These are phyloP conservation scores for Salvelinus sp. DNA, from an alignment of 2,113 vertebrate species.

Conservation along the genomic window DNA sequence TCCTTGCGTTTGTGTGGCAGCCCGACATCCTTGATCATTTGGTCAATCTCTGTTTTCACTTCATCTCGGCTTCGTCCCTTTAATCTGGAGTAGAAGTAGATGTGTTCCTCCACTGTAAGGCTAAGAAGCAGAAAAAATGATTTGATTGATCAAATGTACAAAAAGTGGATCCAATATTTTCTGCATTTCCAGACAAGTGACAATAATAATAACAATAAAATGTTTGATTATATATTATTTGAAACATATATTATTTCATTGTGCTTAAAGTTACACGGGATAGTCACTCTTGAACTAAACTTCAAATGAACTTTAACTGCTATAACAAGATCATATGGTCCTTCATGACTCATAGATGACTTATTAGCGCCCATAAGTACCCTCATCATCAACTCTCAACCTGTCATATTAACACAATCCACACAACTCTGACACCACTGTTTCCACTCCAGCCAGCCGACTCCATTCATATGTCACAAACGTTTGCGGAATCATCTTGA, in stretches of 20 bases:
- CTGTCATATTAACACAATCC: slow-evolving; percentile 1
- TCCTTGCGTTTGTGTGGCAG: slow-evolving; percentile 91
- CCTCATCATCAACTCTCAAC: not conserved
- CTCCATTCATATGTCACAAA: not conserved
- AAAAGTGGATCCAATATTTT: not conserved
- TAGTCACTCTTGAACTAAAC: no score
- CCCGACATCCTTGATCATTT: slow-evolving; percentile 91
- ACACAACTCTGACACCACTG: not conserved
- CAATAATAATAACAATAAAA: no score
- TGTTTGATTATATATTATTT: no score
- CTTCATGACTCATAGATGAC: no score
- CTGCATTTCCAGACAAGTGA: no score
- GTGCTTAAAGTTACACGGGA: no score
- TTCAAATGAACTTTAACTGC: no score
- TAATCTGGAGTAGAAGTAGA: slow-evolving; percentile 94
- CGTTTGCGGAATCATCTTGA: not conserved
- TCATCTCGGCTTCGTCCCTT: slow-evolving; percentile 83
- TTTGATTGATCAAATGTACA: not conserved
- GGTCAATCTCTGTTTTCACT: slow-evolving; percentile 86
- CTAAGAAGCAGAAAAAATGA: slow-evolving; percentile 58
- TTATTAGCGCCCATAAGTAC: not conserved
- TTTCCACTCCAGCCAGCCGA: not conserved
- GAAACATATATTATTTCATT: no score
- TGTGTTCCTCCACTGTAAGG: slow-evolving; percentile 95
- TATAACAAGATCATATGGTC: no score